phyloP scores from a whole-genome alignment of 2,888 invertebrate genomes.

The Cacoxenus indagator region DNA sequence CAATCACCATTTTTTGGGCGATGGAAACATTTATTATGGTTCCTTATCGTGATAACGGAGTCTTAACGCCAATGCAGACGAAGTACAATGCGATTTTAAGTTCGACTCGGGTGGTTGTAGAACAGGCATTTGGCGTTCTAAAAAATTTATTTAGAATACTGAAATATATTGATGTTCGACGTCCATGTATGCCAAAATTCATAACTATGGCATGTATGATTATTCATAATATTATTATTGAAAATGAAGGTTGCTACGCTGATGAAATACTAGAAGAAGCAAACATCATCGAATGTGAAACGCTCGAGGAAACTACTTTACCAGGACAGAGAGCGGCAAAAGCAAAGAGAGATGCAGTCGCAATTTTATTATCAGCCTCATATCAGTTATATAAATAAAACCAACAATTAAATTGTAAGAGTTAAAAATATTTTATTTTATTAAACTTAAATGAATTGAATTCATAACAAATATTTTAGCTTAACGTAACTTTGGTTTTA shows the following conservation, averaged over 20 bases:
- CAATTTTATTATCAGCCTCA: not conserved
- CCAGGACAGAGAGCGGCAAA: constrained; percentile 19
- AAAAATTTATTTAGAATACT: too few species aligned
- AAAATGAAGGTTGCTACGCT: too few species aligned
- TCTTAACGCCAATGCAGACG: not conserved
- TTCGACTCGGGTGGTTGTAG: too few species aligned
- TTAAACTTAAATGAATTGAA: not conserved
- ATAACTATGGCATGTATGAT: too few species aligned
- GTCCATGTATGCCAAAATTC: too few species aligned
- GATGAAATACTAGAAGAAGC: too few species aligned
- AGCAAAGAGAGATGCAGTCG: constrained; percentile 16
- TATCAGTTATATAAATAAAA: too few species aligned
- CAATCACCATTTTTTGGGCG: not conserved
- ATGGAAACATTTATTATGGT: not conserved
- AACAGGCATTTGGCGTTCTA: too few species aligned
- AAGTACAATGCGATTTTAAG: too few species aligned
- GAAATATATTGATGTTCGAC: too few species aligned
- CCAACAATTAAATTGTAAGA: not conserved
- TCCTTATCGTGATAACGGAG: too few species aligned
- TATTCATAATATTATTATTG: too few species aligned
- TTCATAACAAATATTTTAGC: not conserved
- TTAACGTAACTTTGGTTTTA: not conserved
- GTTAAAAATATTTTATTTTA: not conserved
- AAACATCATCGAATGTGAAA: not conserved
- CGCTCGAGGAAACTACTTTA: constrained; percentile 20